These are phyloP conservation scores for Australoheros facetus DNA, from an alignment of 2,797 vertebrate genomes.

Conservation along the genomic window DNA sequence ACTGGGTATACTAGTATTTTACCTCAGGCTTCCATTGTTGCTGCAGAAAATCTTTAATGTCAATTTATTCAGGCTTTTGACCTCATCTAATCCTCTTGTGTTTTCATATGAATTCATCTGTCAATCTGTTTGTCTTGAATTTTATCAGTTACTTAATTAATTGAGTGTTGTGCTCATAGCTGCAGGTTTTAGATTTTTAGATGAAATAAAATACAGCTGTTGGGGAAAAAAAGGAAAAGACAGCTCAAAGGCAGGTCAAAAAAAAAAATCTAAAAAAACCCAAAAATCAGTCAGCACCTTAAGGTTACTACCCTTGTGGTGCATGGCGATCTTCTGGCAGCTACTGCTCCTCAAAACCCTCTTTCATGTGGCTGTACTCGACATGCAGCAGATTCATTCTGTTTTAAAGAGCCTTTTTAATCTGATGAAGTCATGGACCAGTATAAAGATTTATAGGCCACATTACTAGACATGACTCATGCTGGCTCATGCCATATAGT, in stretches of 20 bases:
- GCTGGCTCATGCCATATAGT: constrained; percentile 51
- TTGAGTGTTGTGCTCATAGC: neutral
- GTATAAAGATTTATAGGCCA: constrained; percentile 30
- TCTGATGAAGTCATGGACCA: constrained; percentile 47
- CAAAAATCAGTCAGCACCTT: neutral
- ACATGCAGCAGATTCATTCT: constrained; percentile 11
- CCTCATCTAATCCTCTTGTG: neutral
- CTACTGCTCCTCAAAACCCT: neutral
- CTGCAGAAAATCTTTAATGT: neutral
- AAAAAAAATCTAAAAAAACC: too few relatives aligned
- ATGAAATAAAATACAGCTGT: neutral
- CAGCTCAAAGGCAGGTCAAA: neutral
- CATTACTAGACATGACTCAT: constrained; percentile 56
- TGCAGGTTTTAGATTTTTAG: neutral
- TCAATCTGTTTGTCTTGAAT: neutral
- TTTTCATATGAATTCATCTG: neutral
- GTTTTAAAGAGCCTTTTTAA: constrained; percentile 8
- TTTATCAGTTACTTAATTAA: neutral
- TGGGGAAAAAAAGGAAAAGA: neutral
- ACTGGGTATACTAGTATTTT: neutral
- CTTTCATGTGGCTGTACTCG: neutral
- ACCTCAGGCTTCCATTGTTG: neutral
- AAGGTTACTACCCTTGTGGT: neutral
- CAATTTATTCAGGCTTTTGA: neutral
- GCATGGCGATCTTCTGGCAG: neutral